Conservation (phyloP, 2,797 vertebrate species). For the Myotis findleyi region DNA sequence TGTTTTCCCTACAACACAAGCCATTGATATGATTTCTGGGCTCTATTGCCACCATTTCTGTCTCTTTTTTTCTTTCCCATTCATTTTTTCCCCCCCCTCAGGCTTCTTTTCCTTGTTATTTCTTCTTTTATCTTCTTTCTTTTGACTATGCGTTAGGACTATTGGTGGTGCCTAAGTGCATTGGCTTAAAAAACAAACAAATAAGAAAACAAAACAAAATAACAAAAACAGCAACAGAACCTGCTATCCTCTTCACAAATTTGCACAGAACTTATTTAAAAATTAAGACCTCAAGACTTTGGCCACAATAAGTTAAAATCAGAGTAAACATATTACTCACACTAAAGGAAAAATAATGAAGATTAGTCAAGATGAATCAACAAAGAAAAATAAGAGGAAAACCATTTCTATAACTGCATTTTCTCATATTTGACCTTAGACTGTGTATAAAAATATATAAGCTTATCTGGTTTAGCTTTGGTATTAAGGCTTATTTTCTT, state of each 20-base stretch:
- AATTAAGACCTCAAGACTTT: conserved; percentile 4
- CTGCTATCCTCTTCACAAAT: background rate
- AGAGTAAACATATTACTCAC: background rate
- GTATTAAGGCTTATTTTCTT: conserved; percentile 11
- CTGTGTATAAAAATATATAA: background rate
- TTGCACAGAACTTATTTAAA: background rate
- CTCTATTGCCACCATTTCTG: background rate
- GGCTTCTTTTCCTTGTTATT: background rate
- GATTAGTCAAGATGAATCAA: background rate
- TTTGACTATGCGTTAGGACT: background rate
- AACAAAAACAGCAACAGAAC: background rate
- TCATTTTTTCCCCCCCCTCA: background rate
- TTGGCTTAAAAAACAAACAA: background rate
- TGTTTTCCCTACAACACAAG: background rate
- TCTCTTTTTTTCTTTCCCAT: conserved; percentile 16
- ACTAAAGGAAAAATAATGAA: background rate
- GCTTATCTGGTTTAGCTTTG: background rate
- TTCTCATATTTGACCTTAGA: background rate
- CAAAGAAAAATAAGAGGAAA: background rate
- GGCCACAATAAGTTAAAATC: conserved; percentile 34
- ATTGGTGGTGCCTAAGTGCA: background rate
- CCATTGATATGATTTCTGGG: background rate
- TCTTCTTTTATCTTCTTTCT: background rate
- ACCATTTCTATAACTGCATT: background rate
- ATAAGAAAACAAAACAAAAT: background rate